Evolutionary conservation across 2,113 vertebrate species (phyloP), one percentile per base, ranked within the genome.

Genomic region (Corvus cornix): DNA sequence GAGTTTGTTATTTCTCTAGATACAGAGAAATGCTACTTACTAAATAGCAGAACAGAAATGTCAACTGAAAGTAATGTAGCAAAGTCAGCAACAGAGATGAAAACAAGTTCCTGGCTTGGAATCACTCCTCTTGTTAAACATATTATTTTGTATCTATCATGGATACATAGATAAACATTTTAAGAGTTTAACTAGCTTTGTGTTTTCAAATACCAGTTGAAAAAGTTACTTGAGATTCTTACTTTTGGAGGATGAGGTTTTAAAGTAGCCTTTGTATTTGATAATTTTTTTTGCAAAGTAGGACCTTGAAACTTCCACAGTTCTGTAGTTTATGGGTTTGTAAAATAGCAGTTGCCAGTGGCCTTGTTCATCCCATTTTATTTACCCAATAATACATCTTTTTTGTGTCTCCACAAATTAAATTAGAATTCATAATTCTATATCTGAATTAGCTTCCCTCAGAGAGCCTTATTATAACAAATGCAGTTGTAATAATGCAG

Each of bases 401-500:
- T 49, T 84, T 53, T 96, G 43, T 94, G 96, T 93, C 51, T 83
- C 23, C 44, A 92, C 43, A 96, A 95, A 97, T 97, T 96, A 84
- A 97, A 95, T 96, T 95, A 88, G 53, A 91, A 96, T 97, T 97
- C 60, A 88, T 96, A 87, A 91, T 92, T 91, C 21, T 94, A 21
- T 59, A 28, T 93, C 83, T 89, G 77, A 97, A 96, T 97, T 92
- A 95, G 67, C 66, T 97, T 94, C 89, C 83, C 69, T 94, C 82
- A 92, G 94, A 93, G 91, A 95, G 44, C 24, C 74, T 97, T 94
- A 95, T 86, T 93, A 85, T 85, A 94, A 95, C 67, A 96, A 97
- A 95, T 90, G 44, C 6, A 33, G 28, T 87, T 96, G 60, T 58
- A 89, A 48, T 74, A 96, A 82, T 7, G 62, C 33, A 73, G 85